Evolutionary conservation across 2,888 invertebrate genomes (phyloP).

Genomic region (Pyrgus malvae): DNA sequence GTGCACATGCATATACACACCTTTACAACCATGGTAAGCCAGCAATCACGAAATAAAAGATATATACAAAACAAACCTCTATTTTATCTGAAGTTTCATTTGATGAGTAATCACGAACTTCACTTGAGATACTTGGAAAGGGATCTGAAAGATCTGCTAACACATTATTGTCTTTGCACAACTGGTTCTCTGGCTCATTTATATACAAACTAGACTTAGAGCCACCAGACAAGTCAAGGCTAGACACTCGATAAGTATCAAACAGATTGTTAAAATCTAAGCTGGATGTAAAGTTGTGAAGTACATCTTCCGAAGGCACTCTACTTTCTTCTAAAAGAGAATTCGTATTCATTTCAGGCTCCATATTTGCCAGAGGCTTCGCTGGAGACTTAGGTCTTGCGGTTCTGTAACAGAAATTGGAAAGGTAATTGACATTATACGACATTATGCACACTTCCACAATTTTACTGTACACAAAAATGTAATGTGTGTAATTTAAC

Average conservation of each 20-base stretch:
- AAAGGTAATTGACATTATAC: constrained; percentile 12
- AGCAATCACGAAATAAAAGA: too few relatives aligned
- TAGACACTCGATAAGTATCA: constrained; percentile 57
- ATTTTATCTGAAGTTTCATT: not conserved
- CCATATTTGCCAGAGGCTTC: not conserved
- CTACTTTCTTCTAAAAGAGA: constrained; percentile 47
- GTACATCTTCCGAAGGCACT: constrained; percentile 60
- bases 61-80: too few relatives aligned
- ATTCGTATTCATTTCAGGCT: constrained; percentile 29
- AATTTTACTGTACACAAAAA: too few relatives aligned
- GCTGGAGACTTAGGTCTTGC: not conserved
- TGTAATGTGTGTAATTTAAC: too few relatives aligned
- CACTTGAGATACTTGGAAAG: not conserved
- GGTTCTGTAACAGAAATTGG: not conserved
- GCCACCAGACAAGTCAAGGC: constrained; percentile 50
- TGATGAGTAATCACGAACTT: not conserved
- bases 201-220: constrained; percentile 7
- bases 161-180: constrained; percentile 1
- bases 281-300: constrained; percentile 57
- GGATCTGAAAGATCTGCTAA: not conserved
- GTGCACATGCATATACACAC: too few relatives aligned
- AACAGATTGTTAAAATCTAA: constrained; percentile 61
- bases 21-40: too few relatives aligned
- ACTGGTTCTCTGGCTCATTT: not conserved
- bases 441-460: too few relatives aligned